These are phyloP conservation scores for Hirudo medicinalis DNA, from an alignment of 1,140 invertebrate species.

Conservation along the genomic window DNA sequence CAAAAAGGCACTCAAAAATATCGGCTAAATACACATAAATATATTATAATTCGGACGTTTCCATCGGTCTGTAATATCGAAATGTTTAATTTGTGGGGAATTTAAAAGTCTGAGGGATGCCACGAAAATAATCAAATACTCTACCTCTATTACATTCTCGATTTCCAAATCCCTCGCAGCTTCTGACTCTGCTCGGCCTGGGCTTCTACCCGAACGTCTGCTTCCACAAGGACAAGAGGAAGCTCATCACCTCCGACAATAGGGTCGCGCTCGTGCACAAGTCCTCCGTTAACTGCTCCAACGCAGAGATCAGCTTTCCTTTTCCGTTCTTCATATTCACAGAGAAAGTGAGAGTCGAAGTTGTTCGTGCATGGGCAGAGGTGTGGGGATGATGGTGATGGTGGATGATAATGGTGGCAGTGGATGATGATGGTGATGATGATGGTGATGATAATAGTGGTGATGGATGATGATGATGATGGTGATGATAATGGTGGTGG, in stretches of 20 bases:
- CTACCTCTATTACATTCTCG: neutral
- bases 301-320: slow-evolving; percentile 63
- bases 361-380: neutral
- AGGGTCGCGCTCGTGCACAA: slow-evolving; percentile 88
- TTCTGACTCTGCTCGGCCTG: slow-evolving; percentile 65
- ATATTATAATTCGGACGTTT: too few relatives aligned
- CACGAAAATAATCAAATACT: too few relatives aligned
- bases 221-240: slow-evolving; percentile 83
- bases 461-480: too few relatives aligned
- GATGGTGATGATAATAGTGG: too few relatives aligned
- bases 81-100: too few relatives aligned
- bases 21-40: too few relatives aligned
- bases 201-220: slow-evolving; percentile 94
- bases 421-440: neutral
- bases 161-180: neutral
- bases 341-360: slow-evolving; percentile 58
- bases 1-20: too few relatives aligned
- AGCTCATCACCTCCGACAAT: slow-evolving; percentile 86
- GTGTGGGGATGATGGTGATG: neutral
- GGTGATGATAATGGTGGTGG: too few relatives aligned
- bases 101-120: too few relatives aligned
- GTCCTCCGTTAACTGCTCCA: slow-evolving; percentile 86
- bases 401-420: neutral
- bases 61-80: too few relatives aligned
- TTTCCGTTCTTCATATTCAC: slow-evolving; percentile 94